Conservation (phyloP, 2,113 vertebrate species). For the Pogona vitticeps region DNA sequence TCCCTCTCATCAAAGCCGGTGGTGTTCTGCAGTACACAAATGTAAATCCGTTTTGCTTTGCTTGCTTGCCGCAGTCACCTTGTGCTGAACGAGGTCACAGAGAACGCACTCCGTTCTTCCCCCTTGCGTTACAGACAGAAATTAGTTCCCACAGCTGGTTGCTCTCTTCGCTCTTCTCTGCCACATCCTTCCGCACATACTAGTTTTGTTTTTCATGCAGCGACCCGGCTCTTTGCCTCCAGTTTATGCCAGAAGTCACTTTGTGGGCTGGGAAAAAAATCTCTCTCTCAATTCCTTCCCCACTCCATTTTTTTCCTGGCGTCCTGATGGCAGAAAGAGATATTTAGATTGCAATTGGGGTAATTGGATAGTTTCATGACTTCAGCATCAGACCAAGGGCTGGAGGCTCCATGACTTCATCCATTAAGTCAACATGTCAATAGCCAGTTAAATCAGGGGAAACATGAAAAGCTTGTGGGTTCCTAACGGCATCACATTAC, state of each 20-base stretch:
- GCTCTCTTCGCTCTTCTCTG: not conserved
- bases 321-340: not conserved
- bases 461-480: not conserved
- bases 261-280: not conserved
- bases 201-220: not conserved
- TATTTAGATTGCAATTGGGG: not conserved
- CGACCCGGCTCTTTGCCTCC: not conserved
- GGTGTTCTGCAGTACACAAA: not conserved
- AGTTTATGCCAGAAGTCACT: not conserved
- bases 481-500: too few species aligned
- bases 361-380: not conserved
- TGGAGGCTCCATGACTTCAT: too few species aligned
- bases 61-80: slow-evolving; percentile 17
- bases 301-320: not conserved
- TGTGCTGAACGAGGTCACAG: not conserved
- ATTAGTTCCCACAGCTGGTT: not conserved
- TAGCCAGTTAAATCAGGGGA: not conserved
- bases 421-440: not conserved
- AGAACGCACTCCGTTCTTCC: not conserved
- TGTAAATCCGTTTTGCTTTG: slow-evolving; percentile 8
- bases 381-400: not conserved
- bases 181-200: not conserved
- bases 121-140: not conserved
- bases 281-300: too few species aligned
- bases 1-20: not conserved